Percentiles rank a stretch among this genome's conserved stretches.
phyloP scores from a whole-genome alignment of 2,797 vertebrate species.

The Eutrigla gurnardus region DNA sequence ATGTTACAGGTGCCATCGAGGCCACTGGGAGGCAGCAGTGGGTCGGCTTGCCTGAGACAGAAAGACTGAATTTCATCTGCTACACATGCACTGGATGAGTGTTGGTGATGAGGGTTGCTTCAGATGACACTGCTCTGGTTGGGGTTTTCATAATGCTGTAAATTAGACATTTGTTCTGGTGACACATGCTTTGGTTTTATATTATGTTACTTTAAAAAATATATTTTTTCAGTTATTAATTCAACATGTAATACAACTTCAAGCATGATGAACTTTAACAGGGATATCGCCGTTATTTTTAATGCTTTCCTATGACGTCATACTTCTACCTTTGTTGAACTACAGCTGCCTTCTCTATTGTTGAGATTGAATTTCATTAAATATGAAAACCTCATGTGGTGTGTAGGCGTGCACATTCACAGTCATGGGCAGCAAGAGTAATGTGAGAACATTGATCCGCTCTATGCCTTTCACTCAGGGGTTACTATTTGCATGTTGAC shows the following conservation, averaged over 20 bases:
- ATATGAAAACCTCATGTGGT: slow-evolving; percentile 57
- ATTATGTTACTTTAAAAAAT: neutral
- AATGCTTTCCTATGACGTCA: slow-evolving; percentile 25
- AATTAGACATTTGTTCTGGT: slow-evolving; percentile 1
- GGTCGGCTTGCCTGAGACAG: slow-evolving; percentile 66
- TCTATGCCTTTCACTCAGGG: slow-evolving; percentile 69
- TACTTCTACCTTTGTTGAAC: slow-evolving; percentile 49
- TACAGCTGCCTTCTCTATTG: slow-evolving; percentile 69
- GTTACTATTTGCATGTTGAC: slow-evolving; percentile 83
- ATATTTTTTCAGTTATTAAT: neutral
- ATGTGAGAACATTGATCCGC: slow-evolving; percentile 82
- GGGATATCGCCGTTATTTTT: slow-evolving; percentile 23
- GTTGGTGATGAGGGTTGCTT: neutral
- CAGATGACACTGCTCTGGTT: neutral
- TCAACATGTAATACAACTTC: neutral
- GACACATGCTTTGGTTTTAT: neutral
- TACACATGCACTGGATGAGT: slow-evolving; percentile 40
- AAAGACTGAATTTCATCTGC: slow-evolving; percentile 77
- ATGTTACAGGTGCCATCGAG: slow-evolving; percentile 67
- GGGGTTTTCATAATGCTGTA: slow-evolving; percentile 1
- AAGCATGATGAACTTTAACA: neutral
- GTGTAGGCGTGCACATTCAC: slow-evolving; percentile 68
- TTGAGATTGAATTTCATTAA: slow-evolving; percentile 66
- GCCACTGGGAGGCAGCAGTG: slow-evolving; percentile 81
- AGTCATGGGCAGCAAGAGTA: slow-evolving; percentile 72